Conservation (phyloP, 2,113 vertebrate species). For the Petromus typicus region DNA sequence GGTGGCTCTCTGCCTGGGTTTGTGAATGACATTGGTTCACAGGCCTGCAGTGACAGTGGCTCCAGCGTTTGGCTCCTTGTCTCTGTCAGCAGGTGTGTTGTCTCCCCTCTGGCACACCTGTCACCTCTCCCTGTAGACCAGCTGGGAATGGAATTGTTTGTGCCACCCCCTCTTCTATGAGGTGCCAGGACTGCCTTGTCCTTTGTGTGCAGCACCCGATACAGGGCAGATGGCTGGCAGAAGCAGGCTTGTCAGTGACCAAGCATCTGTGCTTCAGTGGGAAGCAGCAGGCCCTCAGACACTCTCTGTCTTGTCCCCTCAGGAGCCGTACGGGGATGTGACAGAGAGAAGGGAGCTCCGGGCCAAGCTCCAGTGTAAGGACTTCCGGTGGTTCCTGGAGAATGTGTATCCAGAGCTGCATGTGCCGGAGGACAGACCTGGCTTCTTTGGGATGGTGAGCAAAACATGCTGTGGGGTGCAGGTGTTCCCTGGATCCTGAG, state of each 20-base stretch:
- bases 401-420: slow-evolving; percentile 95
- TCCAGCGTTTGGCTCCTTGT: background rate
- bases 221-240: background rate
- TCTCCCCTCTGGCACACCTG: background rate
- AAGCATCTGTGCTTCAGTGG: background rate
- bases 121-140: background rate
- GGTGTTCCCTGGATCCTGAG: background rate
- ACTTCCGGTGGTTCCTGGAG: slow-evolving; percentile 96
- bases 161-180: fast-evolving
- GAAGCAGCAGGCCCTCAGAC: background rate
- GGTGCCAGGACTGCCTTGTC: too few relatives aligned
- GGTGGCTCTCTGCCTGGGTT: background rate
- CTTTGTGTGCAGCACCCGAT: background rate
- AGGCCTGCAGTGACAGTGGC: fast-evolving
- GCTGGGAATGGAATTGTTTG: too few relatives aligned
- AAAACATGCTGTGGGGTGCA: fast-evolving
- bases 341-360: slow-evolving; percentile 91
- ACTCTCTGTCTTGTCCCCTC: background rate
- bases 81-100: background rate
- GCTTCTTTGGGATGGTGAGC: slow-evolving; percentile 97
- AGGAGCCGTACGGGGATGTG: slow-evolving; percentile 98
- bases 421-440: slow-evolving; percentile 92
- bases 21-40: background rate
- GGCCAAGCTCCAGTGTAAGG: slow-evolving; percentile 92
- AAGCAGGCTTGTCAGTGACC: background rate